Percentiles rank a stretch among this genome's conserved stretches.
These are phyloP conservation scores for Ascaphus truei DNA, from an alignment of 2,113 vertebrate species.

Conservation along the genomic window DNA sequence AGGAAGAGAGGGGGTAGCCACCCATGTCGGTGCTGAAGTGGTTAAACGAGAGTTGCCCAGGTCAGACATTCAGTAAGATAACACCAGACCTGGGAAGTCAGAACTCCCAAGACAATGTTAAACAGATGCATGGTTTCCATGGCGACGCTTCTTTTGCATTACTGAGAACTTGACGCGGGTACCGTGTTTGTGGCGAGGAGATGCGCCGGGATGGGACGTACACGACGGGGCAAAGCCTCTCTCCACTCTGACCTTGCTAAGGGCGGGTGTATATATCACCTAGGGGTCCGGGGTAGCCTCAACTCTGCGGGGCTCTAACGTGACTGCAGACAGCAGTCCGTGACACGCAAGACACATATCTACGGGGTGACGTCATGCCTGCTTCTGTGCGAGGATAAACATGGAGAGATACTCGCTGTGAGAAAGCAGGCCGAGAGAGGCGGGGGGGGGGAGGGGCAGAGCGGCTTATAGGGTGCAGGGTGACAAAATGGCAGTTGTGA, in stretches of 20 bases:
- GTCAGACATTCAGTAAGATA: too few species aligned
- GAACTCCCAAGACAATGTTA: not conserved
- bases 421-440: too few species aligned
- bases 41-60: too few species aligned
- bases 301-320: too few species aligned
- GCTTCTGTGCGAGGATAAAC: not conserved
- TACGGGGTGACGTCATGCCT: not conserved
- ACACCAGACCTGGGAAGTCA: too few species aligned
- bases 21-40: too few species aligned
- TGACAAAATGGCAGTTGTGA: too few species aligned
- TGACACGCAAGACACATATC: not conserved
- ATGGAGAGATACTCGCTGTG: not conserved
- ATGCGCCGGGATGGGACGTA: not conserved
- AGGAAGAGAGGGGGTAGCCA: too few species aligned
- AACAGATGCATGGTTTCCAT: conserved; percentile 18
- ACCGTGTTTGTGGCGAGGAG: not conserved
- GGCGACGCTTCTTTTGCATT: not conserved
- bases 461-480: too few species aligned
- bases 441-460: too few species aligned
- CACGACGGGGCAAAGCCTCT: too few species aligned
- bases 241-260: not conserved
- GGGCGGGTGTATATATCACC: not conserved
- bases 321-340: not conserved
- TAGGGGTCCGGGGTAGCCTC: not conserved
- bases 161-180: not conserved